Base-by-base conservation (phyloP, 2,888 invertebrate species). In the Eupithecia insigniata region DNA sequence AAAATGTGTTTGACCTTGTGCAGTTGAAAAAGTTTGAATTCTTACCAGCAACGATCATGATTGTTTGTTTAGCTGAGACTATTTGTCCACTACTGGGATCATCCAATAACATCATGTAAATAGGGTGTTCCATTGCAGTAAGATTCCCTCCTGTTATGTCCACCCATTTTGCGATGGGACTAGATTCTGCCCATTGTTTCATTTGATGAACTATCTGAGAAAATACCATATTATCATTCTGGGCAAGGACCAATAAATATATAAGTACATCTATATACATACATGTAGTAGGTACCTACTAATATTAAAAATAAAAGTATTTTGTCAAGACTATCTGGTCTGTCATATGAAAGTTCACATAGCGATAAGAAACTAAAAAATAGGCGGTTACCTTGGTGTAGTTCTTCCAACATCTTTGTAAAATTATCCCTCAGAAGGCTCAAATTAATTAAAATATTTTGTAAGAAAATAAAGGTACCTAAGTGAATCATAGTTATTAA, bases 81-180 rank as follows among this genome's bases (percentile, higher is more conserved):
- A 89, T 89, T 84, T 94, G 93, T 2, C 94, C 93, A 72, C 89
- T 92, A 55, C 91, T 93, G 0, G 90, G 93, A 71, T 94, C 93
- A 73, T 94, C 93, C 6, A 94, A 87, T 66, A 89, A 87, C 87
- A 93, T 89, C 91, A 94, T 89, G 72, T 92, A 87, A 75, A 94
- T 92, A 28, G 93, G 92, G 80, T 93, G 92, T 79, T 93, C 92
- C 93, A 94, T 92, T 2, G 85, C 82, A 8, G 94, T 94, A 16
- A 84, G 87, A 78, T 93, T 93, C 28, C 92, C 91, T 51, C 84
- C 78, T 0, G 92, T 93, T 67, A 94, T 90, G 72, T 94, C 93
- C 22, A 89, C 76, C 87, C 86, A 88, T 82, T 91, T 92, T 14
- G 87, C 92, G 12, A 93, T 73, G 2, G 93, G 93, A 78, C 94